phyloP scores from a whole-genome alignment of 64 coral and sea anemone species.

The Orbicella faveolata region DNA sequence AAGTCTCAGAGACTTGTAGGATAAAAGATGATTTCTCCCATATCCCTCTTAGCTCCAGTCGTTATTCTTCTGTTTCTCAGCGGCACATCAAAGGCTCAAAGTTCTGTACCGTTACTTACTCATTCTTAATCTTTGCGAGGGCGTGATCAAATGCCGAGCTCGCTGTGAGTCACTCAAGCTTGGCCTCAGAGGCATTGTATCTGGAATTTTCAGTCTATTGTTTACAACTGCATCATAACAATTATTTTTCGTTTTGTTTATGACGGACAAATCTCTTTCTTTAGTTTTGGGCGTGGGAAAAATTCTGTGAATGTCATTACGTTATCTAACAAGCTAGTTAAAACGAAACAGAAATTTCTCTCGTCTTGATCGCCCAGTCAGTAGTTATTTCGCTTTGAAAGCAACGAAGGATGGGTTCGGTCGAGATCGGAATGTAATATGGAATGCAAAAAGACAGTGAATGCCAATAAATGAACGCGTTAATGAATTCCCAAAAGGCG shows the following conservation, averaged over 20 bases:
- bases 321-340: neutral
- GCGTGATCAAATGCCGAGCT: neutral
- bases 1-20: neutral
- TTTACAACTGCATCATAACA: neutral
- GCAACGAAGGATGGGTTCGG: neutral
- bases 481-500: conserved; percentile 35
- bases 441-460: neutral
- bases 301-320: neutral
- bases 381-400: neutral
- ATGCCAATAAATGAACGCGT: neutral
- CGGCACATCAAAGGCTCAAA: neutral
- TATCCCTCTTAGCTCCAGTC: neutral
- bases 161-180: neutral
- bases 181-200: neutral
- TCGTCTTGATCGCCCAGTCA: neutral
- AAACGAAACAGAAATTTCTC: neutral
- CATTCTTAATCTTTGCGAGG: neutral
- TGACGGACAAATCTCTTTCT: neutral
- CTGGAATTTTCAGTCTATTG: neutral
- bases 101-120: neutral
- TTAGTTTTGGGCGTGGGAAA: conserved; percentile 25
- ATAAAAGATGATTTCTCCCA: neutral
- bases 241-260: conserved; percentile 17
- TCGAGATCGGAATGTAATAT: too few species aligned
- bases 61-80: neutral